Percentiles rank a stretch among this genome's conserved stretches.
Conservation (phyloP, 2,113 vertebrate species). For the Clupea harengus region DNA sequence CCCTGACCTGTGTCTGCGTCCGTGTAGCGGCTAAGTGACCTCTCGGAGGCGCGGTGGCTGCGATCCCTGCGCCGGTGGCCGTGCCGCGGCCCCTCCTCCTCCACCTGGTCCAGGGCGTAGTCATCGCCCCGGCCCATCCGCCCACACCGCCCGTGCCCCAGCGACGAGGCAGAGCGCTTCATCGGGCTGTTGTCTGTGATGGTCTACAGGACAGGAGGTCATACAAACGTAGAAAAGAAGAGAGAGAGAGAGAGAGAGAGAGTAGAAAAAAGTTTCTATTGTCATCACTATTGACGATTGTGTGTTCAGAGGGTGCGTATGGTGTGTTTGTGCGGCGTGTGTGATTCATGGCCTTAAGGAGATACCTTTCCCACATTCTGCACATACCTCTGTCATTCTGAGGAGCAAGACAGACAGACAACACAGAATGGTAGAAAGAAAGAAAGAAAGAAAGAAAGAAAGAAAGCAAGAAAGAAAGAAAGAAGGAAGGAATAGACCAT, state of each 20-base stretch:
- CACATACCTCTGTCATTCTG: constrained; percentile 10
- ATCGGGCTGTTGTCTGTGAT: constrained; percentile 89
- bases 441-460: too few relatives aligned
- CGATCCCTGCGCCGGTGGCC: constrained; percentile 84
- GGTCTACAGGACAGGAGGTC: constrained; percentile 65
- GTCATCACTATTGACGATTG: constrained; percentile 28
- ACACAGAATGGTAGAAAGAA: constrained; percentile 24
- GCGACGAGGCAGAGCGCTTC: constrained; percentile 86
- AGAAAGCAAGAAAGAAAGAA: too few relatives aligned
- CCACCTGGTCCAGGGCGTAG: constrained; percentile 80
- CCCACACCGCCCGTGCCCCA: constrained; percentile 79
- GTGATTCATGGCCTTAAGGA: constrained; percentile 8
- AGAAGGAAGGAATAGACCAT: constrained; percentile 48
- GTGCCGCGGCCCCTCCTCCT: constrained; percentile 81
- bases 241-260: constrained; percentile 32
- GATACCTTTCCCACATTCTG: not conserved
- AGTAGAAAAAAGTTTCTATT: constrained; percentile 35
- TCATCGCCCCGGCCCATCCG: constrained; percentile 78
- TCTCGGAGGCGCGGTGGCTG: constrained; percentile 81
- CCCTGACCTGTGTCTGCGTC: constrained; percentile 85
- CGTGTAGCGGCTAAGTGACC: constrained; percentile 83
- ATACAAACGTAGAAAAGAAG: constrained; percentile 33
- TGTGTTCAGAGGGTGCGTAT: not conserved
- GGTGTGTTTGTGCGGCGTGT: constrained; percentile 20
- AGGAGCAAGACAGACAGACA: constrained; percentile 15